These are phyloP conservation scores for Hyposmocoma kahamanoa DNA, from an alignment of 1,140 invertebrate species.

Conservation along the genomic window DNA sequence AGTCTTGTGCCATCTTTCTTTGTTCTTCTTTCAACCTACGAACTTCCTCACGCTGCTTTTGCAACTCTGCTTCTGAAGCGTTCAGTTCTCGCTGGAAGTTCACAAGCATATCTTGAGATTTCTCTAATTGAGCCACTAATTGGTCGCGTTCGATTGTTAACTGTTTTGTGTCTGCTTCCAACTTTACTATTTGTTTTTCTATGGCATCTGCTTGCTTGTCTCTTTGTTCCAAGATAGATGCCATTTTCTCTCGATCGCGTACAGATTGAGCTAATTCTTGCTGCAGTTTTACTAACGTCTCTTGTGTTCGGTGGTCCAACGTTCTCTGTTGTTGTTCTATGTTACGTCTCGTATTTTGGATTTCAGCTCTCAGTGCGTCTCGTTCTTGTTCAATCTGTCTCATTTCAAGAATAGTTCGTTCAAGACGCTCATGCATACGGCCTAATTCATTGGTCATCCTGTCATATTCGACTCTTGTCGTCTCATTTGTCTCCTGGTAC, in stretches of 20 bases:
- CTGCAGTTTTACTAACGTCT: slow-evolving; percentile 78
- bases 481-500: slow-evolving; percentile 86
- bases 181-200: slow-evolving; percentile 87
- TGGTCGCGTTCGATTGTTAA: slow-evolving; percentile 89
- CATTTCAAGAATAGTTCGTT: slow-evolving; percentile 79
- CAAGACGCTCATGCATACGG: slow-evolving; percentile 84
- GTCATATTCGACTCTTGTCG: slow-evolving; percentile 87
- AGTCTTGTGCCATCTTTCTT: slow-evolving; percentile 78
- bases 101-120: slow-evolving; percentile 93
- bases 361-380: slow-evolving; percentile 79
- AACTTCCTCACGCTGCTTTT: slow-evolving; percentile 87
- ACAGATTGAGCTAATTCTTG: slow-evolving; percentile 82
- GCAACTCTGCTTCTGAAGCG: slow-evolving; percentile 85
- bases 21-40: slow-evolving; percentile 82
- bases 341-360: slow-evolving; percentile 78
- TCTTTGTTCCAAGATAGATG: slow-evolving; percentile 81
- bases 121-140: slow-evolving; percentile 90
- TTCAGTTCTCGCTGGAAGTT: slow-evolving; percentile 94
- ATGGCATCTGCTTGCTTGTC: slow-evolving; percentile 87
- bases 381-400: slow-evolving; percentile 80
- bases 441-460: slow-evolving; percentile 86
- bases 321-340: slow-evolving; percentile 80
- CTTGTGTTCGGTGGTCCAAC: slow-evolving; percentile 77
- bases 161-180: slow-evolving; percentile 89
- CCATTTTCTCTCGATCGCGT: slow-evolving; percentile 83